phyloP scores from a whole-genome alignment of 2,888 invertebrate genomes.

The Agriopis leucophaearia region DNA sequence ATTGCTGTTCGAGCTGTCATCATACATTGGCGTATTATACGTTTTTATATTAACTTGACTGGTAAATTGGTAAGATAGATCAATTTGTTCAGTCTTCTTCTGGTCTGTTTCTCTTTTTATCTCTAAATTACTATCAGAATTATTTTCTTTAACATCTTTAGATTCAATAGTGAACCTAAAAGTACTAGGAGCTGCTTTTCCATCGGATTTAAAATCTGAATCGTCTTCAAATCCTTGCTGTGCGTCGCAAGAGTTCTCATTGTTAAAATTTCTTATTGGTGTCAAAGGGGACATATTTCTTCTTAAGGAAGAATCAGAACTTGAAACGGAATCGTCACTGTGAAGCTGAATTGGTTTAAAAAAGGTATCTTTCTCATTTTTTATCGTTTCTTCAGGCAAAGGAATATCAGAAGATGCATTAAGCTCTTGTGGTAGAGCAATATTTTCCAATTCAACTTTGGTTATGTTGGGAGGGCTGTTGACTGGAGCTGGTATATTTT shows the following conservation, averaged over 20 bases:
- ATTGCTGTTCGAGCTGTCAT: slow-evolving; percentile 81
- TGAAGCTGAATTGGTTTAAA: slow-evolving; percentile 68
- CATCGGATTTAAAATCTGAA: slow-evolving; percentile 62
- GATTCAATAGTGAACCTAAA: slow-evolving; percentile 77
- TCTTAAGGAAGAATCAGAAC: slow-evolving; percentile 75
- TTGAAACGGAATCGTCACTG: slow-evolving; percentile 76
- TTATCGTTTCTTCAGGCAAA: slow-evolving; percentile 65
- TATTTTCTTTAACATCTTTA: slow-evolving; percentile 64
- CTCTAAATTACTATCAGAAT: slow-evolving; percentile 56
- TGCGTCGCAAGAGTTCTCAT: slow-evolving; percentile 81
- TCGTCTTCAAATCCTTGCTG: slow-evolving; percentile 80
- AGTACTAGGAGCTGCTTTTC: slow-evolving; percentile 67
- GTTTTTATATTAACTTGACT: slow-evolving; percentile 76
- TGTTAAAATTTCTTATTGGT: slow-evolving; percentile 79
- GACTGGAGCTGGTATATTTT: slow-evolving; percentile 50
- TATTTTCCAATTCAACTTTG: slow-evolving; percentile 69
- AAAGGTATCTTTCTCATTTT: slow-evolving; percentile 61
- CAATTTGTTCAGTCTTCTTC: slow-evolving; percentile 64
- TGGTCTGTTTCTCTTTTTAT: slow-evolving; percentile 52
- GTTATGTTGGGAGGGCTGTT: slow-evolving; percentile 76
- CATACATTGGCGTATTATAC: slow-evolving; percentile 74
- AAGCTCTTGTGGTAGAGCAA: slow-evolving; percentile 69
- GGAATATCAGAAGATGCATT: slow-evolving; percentile 63
- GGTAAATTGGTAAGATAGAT: slow-evolving; percentile 71
- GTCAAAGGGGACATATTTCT: slow-evolving; percentile 82